Percentiles rank a stretch among this genome's conserved stretches.
Evolutionary conservation across 1,140 invertebrate species (phyloP).

Genomic region (Drosophila kikkawai): DNA sequence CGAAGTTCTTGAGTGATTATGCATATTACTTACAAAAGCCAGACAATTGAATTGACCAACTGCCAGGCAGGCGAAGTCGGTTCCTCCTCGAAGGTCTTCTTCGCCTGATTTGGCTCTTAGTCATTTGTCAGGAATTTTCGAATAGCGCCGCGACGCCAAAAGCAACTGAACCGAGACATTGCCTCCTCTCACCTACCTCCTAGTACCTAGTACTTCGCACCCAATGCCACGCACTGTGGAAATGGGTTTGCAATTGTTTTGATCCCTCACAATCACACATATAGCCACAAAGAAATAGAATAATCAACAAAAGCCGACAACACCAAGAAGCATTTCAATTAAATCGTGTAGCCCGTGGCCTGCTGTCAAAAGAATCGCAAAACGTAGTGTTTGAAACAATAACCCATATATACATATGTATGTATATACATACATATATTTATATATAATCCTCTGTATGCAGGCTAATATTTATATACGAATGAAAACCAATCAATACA

Average conservation of each 20-base stretch:
- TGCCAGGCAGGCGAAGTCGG: constrained; percentile 22
- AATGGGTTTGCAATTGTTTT: constrained; percentile 77
- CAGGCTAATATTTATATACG: background rate
- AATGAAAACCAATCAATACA: background rate
- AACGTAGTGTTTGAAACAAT: constrained; percentile 29
- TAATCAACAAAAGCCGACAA: constrained; percentile 47
- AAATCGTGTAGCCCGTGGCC: constrained; percentile 48
- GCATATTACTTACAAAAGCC: constrained; percentile 24
- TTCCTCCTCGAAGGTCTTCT: constrained; percentile 59
- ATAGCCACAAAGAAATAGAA: constrained; percentile 38
- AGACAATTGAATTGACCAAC: constrained; percentile 30
- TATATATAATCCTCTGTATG: background rate
- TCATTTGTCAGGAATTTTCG: constrained; percentile 64
- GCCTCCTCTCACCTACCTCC: constrained; percentile 8
- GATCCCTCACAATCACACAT: constrained; percentile 14
- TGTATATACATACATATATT: background rate
- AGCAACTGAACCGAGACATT: constrained; percentile 42
- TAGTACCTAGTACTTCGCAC: background rate
- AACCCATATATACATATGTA: constrained; percentile 11
- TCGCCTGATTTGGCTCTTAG: constrained; percentile 42
- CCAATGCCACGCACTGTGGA: constrained; percentile 45
- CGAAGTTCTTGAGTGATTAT: constrained; percentile 24
- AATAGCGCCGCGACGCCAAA: constrained; percentile 61
- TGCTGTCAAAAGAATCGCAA: constrained; percentile 35
- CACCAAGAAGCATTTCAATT: constrained; percentile 67